Base-by-base conservation (phyloP, 2,888 invertebrate species). In the Scaptomyza tumidula region DNA sequence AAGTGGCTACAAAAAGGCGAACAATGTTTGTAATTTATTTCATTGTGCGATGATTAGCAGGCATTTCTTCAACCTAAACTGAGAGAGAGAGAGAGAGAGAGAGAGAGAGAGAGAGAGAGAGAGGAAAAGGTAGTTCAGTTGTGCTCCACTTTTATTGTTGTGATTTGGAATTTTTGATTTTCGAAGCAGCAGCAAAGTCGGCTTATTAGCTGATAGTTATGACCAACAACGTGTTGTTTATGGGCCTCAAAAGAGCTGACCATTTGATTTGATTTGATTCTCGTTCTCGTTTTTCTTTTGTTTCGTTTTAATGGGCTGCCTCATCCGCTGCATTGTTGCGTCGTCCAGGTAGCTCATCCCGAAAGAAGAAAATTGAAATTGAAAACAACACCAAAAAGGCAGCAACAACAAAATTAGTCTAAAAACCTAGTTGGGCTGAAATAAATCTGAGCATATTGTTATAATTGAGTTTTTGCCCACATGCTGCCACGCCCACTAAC, bases 361-460 rank as follows among this genome's bases (percentile, higher is more conserved):
- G 35, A 35, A 35, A 13, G 7, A 58, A 73, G 7, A 58, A 73
- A 73, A 69, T 58, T 64, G 54, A 70, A 71, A 52, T 66, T 48
- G 41, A 45, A 37, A 43, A 61, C n/a, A n/a, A 43, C 44, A 52
- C 46, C 48, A 64, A 64, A 62, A 63, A 59, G 63, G 44, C 60
- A 45, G 3, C 45, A 56, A 37, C 58, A 82, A 81, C 73, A 79
- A 70, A 31, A 57, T 59, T 41, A 35, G 56, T 41, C 45, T 45
- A 52, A 56, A 55, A 61, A 52, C 31, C 44, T 52, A 37, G 58
- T 49, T 53, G 48, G 46, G 33, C 49, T 45, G 68, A 88, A 91
- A 65, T 89, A 92, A 92, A 92, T 92, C 86, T 80, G 90, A 91
- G 91, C 92, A 92, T 91, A 92, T 92, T 92, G 92, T 89, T 90